A percentile compares a stretch with the other conserved stretches of the same genome.
Evolutionary conservation across 1,140 invertebrate species (phyloP).

Genomic region (Pinna nobilis): DNA sequence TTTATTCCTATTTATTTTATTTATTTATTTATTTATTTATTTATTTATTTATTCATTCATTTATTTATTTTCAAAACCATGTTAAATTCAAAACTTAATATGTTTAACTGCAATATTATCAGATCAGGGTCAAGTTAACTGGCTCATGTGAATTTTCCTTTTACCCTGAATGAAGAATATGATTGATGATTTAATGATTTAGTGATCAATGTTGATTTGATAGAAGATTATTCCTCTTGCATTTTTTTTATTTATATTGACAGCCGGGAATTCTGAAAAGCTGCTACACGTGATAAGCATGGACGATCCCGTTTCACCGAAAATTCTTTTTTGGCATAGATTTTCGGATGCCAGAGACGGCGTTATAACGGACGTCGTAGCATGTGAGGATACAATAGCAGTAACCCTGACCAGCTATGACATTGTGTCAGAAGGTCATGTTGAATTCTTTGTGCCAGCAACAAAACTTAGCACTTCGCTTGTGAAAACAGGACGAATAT

Average conservation of each 20-base stretch:
- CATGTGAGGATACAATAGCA: constrained; percentile 18
- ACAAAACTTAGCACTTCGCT: background rate
- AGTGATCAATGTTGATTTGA: background rate
- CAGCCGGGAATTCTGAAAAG: background rate
- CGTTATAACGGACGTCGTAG: constrained; percentile 12
- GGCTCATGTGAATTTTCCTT: too few relatives aligned
- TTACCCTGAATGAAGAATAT: too few relatives aligned
- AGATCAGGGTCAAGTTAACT: too few relatives aligned
- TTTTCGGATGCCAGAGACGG: constrained; percentile 12
- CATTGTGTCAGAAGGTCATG: constrained; percentile 6
- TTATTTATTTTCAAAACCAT: too few relatives aligned
- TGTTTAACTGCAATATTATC: too few relatives aligned
- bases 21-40: too few relatives aligned
- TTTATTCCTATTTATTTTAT: too few relatives aligned
- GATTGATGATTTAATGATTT: too few relatives aligned
- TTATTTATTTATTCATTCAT: too few relatives aligned
- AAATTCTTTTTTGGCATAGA: constrained; percentile 3
- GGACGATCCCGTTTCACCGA: constrained; percentile 5
- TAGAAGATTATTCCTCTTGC: background rate
- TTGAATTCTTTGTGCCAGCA: constrained; percentile 9
- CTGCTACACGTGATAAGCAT: constrained; percentile 24
- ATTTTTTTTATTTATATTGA: background rate
- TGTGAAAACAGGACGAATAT: background rate
- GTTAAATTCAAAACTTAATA: too few relatives aligned
- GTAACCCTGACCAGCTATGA: constrained; percentile 8